phyloP scores from a whole-genome alignment of 2,797 vertebrate species.

The Alfaro cultratus region DNA sequence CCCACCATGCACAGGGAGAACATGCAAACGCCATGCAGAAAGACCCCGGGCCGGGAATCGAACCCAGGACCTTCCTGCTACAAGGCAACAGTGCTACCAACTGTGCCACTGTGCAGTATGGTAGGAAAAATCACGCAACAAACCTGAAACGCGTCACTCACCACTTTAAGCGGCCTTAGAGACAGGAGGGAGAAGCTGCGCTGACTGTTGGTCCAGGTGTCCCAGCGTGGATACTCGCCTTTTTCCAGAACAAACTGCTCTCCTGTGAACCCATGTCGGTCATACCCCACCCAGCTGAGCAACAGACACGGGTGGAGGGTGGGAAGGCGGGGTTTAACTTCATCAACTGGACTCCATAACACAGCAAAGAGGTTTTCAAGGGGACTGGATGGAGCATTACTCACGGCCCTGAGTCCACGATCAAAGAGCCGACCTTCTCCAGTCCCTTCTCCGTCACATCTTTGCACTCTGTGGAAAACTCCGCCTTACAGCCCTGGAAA shows the following conservation, averaged over 20 bases:
- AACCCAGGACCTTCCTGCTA: too few species aligned
- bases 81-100: too few species aligned
- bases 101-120: too few species aligned
- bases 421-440: conserved; percentile 90
- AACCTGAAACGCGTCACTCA: conserved; percentile 29
- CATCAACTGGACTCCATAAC: neutral
- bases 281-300: conserved; percentile 87
- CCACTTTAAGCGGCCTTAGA: conserved; percentile 83
- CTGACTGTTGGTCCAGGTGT: conserved; percentile 92
- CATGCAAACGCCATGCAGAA: too few species aligned
- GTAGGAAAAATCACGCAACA: neutral
- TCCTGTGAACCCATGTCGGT: conserved; percentile 81
- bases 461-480: conserved; percentile 87
- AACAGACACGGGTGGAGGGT: neutral
- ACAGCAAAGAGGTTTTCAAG: neutral
- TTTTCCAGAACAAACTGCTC: conserved; percentile 94
- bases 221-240: conserved; percentile 92
- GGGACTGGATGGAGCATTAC: conserved; percentile 57
- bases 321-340: conserved; percentile 1
- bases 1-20: too few species aligned
- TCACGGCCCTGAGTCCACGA: conserved; percentile 91
- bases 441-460: conserved; percentile 86
- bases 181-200: conserved; percentile 88
- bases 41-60: too few species aligned
- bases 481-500: conserved; percentile 87